Evolutionary conservation across 1,140 invertebrate genomes (phyloP), one percentile per base, ranked within the genome.

Genomic region (Drosophila parvula): DNA sequence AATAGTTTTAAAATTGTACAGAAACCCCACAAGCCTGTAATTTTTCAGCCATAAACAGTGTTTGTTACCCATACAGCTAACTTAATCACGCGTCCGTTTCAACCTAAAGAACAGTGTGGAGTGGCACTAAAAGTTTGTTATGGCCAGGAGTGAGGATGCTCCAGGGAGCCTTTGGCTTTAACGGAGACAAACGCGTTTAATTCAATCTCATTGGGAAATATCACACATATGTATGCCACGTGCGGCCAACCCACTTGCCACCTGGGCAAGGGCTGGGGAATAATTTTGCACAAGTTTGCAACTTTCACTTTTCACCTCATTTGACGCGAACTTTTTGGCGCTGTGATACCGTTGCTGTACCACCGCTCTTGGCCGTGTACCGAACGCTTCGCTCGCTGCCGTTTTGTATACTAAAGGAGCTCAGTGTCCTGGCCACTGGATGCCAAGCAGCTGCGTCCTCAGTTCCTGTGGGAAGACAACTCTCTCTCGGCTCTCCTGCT

Each of bases 291-390:
- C 43, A 51, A 76, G 58, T 63, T 63, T 38, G 65, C 48, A 79
- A 86, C 84, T 86, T 86, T 86, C 79, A 86, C 83, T 82, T 82
- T 83, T 79, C 71, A 79, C 79, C 79, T 67, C 44, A 88, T 56
- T 70, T 63, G 48, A 70, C 71, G 83, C 71, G 78, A 64, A 56
- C 62, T 55, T 70, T 53, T 79, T 75, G 70, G 58, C 70, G 76
- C 75, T 76, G 51, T n/a, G 53, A 47, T 75, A 53, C 45, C 55
- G 45, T 40, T 30, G 50, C 27, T 62, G 61, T 44, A n/a, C 53
- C 63, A 38, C 36, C 41, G 44, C 5, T 48, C 43, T 7, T 32
- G 38, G 47, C 62, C 56, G 73, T 45, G 38, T 62, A 73, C 45
- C 63, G 60, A 75, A 89, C 70, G 69, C 80, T 55, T 50, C 53